Evolutionary conservation across 2,888 invertebrate genomes (phyloP).

Genomic region (Ceriagrion tenellum): DNA sequence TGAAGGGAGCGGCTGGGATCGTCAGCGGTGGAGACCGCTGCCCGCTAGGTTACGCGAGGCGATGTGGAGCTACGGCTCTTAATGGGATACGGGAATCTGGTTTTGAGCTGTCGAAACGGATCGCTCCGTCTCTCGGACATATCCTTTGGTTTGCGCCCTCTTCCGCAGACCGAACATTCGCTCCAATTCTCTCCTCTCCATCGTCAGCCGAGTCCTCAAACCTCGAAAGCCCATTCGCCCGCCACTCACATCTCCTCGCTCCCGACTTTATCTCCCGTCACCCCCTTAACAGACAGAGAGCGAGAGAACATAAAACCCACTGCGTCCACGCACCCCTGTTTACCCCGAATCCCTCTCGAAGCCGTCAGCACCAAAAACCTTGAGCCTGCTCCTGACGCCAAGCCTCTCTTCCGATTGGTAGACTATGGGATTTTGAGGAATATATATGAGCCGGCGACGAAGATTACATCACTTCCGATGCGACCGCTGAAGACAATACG

Average conservation of each 20-base stretch:
- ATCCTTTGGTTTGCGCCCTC: background rate
- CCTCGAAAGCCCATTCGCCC: background rate
- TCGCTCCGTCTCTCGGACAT: background rate
- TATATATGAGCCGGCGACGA: background rate
- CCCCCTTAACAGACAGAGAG: no score
- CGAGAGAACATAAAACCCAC: background rate
- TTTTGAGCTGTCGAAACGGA: slow-evolving; percentile 12
- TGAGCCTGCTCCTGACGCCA: background rate
- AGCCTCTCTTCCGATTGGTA: background rate
- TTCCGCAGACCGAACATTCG: background rate
- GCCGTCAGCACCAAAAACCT: background rate
- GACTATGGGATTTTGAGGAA: background rate
- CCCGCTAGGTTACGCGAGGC: background rate
- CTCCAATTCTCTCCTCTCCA: no score
- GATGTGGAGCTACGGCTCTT: background rate
- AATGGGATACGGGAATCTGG: slow-evolving; percentile 60
- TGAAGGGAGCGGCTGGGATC: background rate
- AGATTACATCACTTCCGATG: background rate
- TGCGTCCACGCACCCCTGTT: background rate
- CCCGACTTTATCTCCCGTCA: background rate
- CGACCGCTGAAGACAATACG: background rate
- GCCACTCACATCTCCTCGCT: background rate
- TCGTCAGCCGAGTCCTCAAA: background rate
- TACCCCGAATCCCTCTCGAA: background rate
- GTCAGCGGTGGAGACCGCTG: background rate